These are phyloP conservation scores for Parelbella ahira DNA, from an alignment of 2,888 invertebrate genomes.

Conservation along the genomic window DNA sequence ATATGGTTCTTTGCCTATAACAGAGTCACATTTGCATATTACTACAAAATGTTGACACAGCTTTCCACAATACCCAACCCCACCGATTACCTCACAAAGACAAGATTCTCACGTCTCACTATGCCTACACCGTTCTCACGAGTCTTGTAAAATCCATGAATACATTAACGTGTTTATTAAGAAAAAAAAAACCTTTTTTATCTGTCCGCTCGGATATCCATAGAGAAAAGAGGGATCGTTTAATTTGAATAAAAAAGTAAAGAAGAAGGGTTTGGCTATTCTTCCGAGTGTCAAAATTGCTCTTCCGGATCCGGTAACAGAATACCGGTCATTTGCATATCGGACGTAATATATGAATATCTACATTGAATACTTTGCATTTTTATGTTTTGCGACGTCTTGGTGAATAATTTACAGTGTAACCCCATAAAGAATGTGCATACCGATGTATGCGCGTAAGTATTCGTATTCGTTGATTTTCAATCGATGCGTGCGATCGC, in stretches of 20 bases:
- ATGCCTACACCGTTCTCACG: conserved; percentile 60
- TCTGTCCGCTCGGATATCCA: conserved; percentile 49
- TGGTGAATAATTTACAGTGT: conserved; percentile 45
- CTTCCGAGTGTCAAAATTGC: conserved; percentile 77
- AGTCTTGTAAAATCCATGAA: conserved; percentile 55
- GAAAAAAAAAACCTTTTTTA: conserved; percentile 50
- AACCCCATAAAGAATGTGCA: conserved; percentile 11
- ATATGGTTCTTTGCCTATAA: no score
- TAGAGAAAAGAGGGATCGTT: conserved; percentile 34
- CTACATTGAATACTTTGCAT: conserved; percentile 71
- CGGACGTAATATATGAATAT: conserved; percentile 56
- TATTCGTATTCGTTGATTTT: conserved; percentile 15
- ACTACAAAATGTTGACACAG: conserved; percentile 71
- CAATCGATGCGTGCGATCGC: conserved; percentile 21
- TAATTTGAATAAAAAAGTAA: conserved; percentile 69
- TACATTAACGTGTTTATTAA: conserved; percentile 58
- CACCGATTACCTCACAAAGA: conserved; percentile 61
- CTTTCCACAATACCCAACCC: conserved; percentile 70
- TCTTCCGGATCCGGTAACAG: conserved; percentile 65
- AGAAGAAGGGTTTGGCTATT: conserved; percentile 65
- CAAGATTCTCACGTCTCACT: conserved; percentile 55
- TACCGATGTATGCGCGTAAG: neutral
- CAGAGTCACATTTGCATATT: conserved; percentile 58
- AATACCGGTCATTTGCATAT: conserved; percentile 72
- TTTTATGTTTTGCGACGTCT: conserved; percentile 37